These are phyloP conservation scores for Ondatra zibethicus DNA, from an alignment of 2,113 vertebrate genomes.

Conservation along the genomic window DNA sequence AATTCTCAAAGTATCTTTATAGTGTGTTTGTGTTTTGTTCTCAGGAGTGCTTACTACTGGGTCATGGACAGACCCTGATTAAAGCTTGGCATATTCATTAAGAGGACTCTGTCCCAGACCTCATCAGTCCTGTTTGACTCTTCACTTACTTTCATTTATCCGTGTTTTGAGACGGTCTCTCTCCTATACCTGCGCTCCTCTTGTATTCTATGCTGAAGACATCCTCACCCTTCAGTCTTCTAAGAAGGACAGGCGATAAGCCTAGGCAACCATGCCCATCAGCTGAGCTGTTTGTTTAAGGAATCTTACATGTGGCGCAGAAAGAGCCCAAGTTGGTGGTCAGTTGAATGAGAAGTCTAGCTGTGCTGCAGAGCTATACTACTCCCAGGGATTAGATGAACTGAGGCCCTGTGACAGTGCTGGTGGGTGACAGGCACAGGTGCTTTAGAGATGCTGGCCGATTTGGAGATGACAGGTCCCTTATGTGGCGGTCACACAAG, in stretches of 20 bases:
- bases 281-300: neutral
- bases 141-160: neutral
- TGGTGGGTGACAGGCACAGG: neutral
- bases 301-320: neutral
- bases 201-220: neutral
- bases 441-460: neutral
- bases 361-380: neutral
- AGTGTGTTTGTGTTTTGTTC: neutral
- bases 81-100: neutral
- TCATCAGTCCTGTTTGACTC: neutral
- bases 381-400: neutral
- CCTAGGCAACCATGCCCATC: neutral
- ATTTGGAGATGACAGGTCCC: neutral
- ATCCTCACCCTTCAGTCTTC: neutral
- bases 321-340: neutral
- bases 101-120: neutral
- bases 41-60: neutral
- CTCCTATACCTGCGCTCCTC: neutral
- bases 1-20: neutral
- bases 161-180: neutral
- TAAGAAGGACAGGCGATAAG: neutral
- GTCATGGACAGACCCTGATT: neutral
- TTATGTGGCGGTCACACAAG: neutral
- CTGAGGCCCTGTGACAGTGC: neutral
- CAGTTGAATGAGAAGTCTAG: neutral